Conservation (phyloP, 2,797 vertebrate species). For the Hapalemur alaotrensis region DNA sequence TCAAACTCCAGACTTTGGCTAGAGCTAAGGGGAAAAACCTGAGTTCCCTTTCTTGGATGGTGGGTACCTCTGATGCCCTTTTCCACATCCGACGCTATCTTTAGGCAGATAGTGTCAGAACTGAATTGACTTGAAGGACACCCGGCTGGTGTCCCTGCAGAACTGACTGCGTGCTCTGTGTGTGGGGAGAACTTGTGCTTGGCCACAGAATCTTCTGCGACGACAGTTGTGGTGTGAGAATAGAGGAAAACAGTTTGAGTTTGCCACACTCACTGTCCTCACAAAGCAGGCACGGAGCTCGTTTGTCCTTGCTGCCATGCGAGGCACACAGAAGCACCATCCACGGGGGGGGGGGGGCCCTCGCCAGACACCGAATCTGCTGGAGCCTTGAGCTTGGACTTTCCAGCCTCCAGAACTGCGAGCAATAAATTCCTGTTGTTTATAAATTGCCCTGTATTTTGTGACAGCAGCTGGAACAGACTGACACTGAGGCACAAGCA, state of each 20-base stretch:
- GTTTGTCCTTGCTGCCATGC: background rate
- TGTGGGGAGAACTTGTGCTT: background rate
- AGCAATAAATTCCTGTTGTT: background rate
- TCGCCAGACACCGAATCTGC: background rate
- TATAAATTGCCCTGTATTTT: background rate
- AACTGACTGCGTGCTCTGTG: background rate
- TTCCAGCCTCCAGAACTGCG: background rate
- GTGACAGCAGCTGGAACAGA: background rate
- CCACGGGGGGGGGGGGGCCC: background rate
- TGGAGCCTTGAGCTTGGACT: background rate
- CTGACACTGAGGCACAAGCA: background rate
- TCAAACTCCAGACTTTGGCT: background rate
- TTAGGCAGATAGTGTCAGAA: background rate
- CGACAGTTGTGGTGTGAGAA: background rate
- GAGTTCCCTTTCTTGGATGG: background rate
- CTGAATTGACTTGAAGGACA: background rate
- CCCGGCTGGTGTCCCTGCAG: background rate
- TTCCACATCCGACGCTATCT: background rate
- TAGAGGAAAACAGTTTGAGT: background rate
- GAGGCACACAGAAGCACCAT: no score
- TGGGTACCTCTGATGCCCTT: background rate
- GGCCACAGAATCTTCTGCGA: background rate
- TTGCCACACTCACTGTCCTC: background rate
- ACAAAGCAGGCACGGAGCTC: background rate
- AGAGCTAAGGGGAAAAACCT: rapidly evolving